Conservation (phyloP, 2,888 invertebrate genomes). For the Biston stratarius region DNA sequence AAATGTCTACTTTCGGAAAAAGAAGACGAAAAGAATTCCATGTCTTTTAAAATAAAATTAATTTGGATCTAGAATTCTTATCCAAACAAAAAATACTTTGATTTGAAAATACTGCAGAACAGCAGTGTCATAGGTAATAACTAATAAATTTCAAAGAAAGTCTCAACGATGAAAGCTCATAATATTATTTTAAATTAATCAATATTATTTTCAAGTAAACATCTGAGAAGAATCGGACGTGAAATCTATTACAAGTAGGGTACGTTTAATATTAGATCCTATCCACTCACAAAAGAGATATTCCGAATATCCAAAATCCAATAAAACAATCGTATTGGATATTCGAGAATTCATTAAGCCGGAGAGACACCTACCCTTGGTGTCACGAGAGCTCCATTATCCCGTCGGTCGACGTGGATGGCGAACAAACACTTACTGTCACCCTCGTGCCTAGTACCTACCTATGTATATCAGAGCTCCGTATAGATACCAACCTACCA, state of each 20-base stretch:
- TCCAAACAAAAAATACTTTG: too few relatives aligned
- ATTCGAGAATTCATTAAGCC: conserved; percentile 70
- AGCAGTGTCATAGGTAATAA: too few relatives aligned
- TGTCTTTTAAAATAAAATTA: too few relatives aligned
- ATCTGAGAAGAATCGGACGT: not conserved
- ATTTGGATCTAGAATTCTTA: too few relatives aligned
- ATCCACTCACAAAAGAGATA: conserved; percentile 32
- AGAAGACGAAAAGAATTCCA: too few relatives aligned
- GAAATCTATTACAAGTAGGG: conserved; percentile 6
- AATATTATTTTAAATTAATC: not conserved
- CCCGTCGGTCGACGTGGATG: conserved; percentile 71
- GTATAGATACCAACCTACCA: not conserved
- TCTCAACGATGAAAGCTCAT: too few relatives aligned
- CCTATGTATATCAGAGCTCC: conserved; percentile 31
- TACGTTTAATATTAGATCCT: conserved; percentile 19
- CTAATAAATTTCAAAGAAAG: too few relatives aligned
- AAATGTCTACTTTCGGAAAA: too few relatives aligned
- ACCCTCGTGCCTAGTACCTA: conserved; percentile 46
- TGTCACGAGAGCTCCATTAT: conserved; percentile 72
- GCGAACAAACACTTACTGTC: conserved; percentile 74
- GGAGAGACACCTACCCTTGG: conserved; percentile 54
- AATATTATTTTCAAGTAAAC: conserved; percentile 1
- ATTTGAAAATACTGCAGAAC: too few relatives aligned
- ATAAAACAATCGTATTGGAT: conserved; percentile 58
- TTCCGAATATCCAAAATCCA: conserved; percentile 42